Conservation (phyloP, 2,113 vertebrate genomes). For the Hippocampus comes region DNA sequence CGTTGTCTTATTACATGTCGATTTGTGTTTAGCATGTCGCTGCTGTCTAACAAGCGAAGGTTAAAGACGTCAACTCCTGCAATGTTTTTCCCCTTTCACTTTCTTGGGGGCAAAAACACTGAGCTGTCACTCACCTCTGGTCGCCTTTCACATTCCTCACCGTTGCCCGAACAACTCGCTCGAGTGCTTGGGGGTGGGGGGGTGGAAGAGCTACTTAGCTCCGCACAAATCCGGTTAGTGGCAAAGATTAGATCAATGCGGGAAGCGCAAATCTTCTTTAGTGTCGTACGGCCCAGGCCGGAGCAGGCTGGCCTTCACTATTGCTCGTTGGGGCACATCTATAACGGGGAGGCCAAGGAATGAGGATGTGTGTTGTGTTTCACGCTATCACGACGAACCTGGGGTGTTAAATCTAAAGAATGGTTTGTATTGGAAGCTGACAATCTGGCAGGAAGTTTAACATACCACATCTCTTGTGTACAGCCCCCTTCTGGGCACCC, state of each 20-base stretch:
- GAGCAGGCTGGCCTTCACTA: slow-evolving; percentile 46
- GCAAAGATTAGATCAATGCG: slow-evolving; percentile 61
- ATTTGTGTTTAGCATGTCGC: not conserved
- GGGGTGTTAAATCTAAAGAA: not conserved
- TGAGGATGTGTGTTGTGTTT: slow-evolving; percentile 31
- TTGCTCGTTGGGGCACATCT: slow-evolving; percentile 5
- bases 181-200: slow-evolving; percentile 18
- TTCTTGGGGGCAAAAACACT: slow-evolving; percentile 43
- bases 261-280: slow-evolving; percentile 65
- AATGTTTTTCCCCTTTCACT: slow-evolving; percentile 38
- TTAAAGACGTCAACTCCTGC: slow-evolving; percentile 29
- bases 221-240: slow-evolving; percentile 67
- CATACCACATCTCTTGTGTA: not conserved
- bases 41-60: slow-evolving; percentile 16
- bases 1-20: not conserved
- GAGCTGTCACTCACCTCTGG: slow-evolving; percentile 44
- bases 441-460: not conserved
- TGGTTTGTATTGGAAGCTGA: not conserved
- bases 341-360: slow-evolving; percentile 11
- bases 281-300: slow-evolving; percentile 32
- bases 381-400: slow-evolving; percentile 14
- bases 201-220: slow-evolving; percentile 60
- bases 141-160: slow-evolving; percentile 54
- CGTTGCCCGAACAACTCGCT: slow-evolving; percentile 41
- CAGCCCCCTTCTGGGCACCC: not conserved